A percentile compares a stretch with the other conserved stretches of the same genome.
Conservation (phyloP, 2,888 invertebrate species). For the Lepeophtheirus nordmannii region DNA sequence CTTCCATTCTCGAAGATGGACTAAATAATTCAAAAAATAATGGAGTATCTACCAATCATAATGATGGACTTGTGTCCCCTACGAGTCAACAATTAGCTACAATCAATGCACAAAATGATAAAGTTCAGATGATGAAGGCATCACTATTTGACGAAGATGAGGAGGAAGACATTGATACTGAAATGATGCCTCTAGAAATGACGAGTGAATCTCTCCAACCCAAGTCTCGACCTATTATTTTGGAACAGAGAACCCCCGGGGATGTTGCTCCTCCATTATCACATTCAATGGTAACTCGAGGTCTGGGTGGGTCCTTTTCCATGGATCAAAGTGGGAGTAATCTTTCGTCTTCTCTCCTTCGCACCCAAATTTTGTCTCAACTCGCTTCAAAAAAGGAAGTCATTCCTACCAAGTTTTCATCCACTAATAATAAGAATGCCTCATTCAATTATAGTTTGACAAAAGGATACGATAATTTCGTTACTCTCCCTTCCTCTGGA, state of each 20-base stretch:
- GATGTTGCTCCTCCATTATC: background rate
- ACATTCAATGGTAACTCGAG: constrained; percentile 1
- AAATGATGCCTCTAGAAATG: background rate
- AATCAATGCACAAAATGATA: constrained; percentile 40
- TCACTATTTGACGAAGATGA: constrained; percentile 47
- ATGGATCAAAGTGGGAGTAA: background rate
- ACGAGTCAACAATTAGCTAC: constrained; percentile 18
- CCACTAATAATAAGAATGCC: background rate
- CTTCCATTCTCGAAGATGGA: background rate
- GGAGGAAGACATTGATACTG: constrained; percentile 30
- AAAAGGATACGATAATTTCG: constrained; percentile 3
- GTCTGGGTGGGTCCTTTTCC: background rate
- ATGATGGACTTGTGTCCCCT: background rate
- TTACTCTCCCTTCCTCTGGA: constrained; percentile 6
- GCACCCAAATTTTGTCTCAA: background rate
- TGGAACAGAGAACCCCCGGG: background rate
- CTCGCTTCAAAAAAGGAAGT: background rate
- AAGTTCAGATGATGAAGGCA: constrained; percentile 66
- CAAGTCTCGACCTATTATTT: background rate
- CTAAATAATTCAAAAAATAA: background rate
- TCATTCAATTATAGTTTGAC: background rate
- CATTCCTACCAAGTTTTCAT: background rate
- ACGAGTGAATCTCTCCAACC: background rate
- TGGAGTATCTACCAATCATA: background rate
- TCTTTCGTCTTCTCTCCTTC: constrained; percentile 1